phyloP scores from a whole-genome alignment of 2,888 invertebrate species.

The Hermaeophaga mercurialis region DNA sequence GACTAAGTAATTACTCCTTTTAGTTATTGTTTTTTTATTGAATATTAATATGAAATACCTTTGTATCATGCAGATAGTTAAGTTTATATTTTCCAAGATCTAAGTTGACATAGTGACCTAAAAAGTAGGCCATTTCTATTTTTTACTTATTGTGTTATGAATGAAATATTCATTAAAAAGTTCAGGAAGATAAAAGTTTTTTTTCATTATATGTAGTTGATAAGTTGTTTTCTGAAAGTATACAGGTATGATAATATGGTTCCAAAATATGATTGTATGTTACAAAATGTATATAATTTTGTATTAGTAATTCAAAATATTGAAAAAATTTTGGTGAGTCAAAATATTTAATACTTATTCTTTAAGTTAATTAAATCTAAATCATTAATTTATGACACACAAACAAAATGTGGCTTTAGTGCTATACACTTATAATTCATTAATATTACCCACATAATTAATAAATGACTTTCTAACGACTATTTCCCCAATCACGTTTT shows the following conservation, averaged over 20 bases:
- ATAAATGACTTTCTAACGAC: no score
- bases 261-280: conserved; percentile 4
- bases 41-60: not conserved
- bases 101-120: conserved; percentile 2
- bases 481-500: no score
- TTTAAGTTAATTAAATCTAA: no score
- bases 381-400: no score
- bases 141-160: not conserved
- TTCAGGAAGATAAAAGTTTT: not conserved
- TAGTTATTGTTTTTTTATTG: not conserved
- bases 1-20: not conserved
- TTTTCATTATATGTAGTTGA: no score
- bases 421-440: no score
- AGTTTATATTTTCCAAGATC: not conserved
- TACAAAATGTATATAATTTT: conserved; percentile 4
- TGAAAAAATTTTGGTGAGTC: not conserved
- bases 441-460: no score
- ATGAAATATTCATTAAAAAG: conserved; percentile 9
- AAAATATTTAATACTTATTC: no score
- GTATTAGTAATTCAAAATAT: not conserved
- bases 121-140: conserved; percentile 1
- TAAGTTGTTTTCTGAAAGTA: no score
- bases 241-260: not conserved
- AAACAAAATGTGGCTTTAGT: no score
- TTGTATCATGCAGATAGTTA: not conserved